Conservation (phyloP, 2,888 invertebrate genomes). For the Tipula unca region DNA sequence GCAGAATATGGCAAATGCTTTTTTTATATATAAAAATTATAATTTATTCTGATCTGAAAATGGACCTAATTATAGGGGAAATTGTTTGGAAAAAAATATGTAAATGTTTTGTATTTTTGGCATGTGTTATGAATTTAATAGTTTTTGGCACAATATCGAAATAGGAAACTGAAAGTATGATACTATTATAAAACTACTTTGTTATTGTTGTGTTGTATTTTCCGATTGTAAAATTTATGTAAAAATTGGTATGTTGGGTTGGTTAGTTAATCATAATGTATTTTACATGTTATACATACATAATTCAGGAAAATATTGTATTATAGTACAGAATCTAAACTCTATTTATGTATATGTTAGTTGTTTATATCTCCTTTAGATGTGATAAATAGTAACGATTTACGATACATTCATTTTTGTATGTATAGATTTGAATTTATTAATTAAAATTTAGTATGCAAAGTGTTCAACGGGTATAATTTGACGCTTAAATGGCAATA, state of each 20-base stretch:
- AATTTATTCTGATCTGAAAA: background rate
- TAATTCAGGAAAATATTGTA: too few relatives aligned
- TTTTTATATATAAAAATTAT: background rate
- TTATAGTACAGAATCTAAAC: too few relatives aligned
- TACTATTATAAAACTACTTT: background rate
- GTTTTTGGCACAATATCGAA: background rate
- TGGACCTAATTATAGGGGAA: slow-evolving; percentile 14
- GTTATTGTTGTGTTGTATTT: background rate
- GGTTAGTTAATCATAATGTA: background rate
- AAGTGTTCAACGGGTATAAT: background rate
- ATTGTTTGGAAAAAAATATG: background rate
- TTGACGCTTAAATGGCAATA: background rate
- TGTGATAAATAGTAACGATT: too few relatives aligned
- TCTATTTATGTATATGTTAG: too few relatives aligned
- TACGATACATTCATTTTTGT: background rate
- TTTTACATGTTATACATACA: too few relatives aligned
- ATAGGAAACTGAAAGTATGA: background rate
- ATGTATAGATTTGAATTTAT: too few relatives aligned
- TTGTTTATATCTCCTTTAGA: too few relatives aligned
- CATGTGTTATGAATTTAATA: background rate
- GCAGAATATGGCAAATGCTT: background rate
- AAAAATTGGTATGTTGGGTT: background rate
- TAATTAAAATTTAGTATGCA: background rate
- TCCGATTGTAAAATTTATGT: background rate
- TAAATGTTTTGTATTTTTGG: background rate